These are phyloP conservation scores for Coenonympha glycerion DNA, from an alignment of 2,888 invertebrate genomes.

Conservation along the genomic window DNA sequence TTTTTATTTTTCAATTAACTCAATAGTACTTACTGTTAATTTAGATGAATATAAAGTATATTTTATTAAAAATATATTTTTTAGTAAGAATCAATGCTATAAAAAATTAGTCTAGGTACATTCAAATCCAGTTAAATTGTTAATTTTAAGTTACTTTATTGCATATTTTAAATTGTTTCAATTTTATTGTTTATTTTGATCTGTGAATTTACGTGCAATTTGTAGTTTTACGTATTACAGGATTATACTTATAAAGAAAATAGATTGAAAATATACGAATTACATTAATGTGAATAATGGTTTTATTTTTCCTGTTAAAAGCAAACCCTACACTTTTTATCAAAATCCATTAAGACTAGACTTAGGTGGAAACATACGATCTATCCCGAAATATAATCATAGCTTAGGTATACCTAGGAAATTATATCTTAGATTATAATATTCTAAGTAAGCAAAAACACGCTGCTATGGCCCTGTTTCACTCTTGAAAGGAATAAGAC, in stretches of 20 bases:
- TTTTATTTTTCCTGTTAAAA: slow-evolving; percentile 32
- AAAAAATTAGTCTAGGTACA: not conserved
- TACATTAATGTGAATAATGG: slow-evolving; percentile 56
- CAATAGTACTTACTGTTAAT: not conserved
- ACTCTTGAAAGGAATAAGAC: too few relatives aligned
- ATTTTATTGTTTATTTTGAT: slow-evolving; percentile 8
- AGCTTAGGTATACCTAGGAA: too few relatives aligned
- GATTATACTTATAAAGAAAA: slow-evolving; percentile 24
- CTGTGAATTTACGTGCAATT: slow-evolving; percentile 15
- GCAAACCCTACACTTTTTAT: too few relatives aligned
- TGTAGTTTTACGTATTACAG: slow-evolving; percentile 26
- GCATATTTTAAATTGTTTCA: not conserved
- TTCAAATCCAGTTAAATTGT: not conserved
- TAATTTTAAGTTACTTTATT: slow-evolving; percentile 24
- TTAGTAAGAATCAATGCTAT: not conserved
- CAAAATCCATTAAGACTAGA: too few relatives aligned
- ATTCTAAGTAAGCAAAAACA: too few relatives aligned
- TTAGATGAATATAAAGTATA: not conserved
- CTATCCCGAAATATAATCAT: too few relatives aligned
- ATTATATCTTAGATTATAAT: too few relatives aligned
- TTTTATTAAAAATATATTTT: too few relatives aligned
- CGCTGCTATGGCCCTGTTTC: too few relatives aligned
- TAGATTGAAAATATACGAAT: slow-evolving; percentile 53
- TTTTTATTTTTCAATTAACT: too few relatives aligned
- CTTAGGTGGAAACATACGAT: too few relatives aligned